Evolutionary conservation across 2,888 invertebrate species (phyloP).

Genomic region (Zelleria hepariella): DNA sequence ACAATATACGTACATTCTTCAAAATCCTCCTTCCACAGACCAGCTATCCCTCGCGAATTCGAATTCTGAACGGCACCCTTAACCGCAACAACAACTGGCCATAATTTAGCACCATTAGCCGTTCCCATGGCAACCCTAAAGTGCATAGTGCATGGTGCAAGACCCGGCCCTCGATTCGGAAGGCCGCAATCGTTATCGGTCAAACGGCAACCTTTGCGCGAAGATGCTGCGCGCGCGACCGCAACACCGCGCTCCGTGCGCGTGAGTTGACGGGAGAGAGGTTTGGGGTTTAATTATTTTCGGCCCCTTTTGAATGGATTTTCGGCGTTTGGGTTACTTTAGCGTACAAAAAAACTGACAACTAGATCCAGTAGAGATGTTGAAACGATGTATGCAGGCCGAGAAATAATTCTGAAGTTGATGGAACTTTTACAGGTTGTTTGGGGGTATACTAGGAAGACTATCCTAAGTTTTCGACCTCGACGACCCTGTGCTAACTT

Average conservation of each 20-base stretch:
- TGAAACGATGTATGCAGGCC: too few species aligned
- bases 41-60: not conserved
- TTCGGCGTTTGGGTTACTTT: too few species aligned
- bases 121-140: conserved; percentile 27
- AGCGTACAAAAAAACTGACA: too few species aligned
- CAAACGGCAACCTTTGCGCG: conserved; percentile 51
- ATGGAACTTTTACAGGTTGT: too few species aligned
- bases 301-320: too few species aligned
- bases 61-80: not conserved
- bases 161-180: conserved; percentile 35
- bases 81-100: not conserved
- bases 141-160: conserved; percentile 30
- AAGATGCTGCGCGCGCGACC: conserved; percentile 44
- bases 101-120: conserved; percentile 7
- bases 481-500: too few species aligned
- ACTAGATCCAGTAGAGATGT: too few species aligned
- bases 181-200: conserved; percentile 67
- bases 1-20: too few species aligned
- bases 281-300: not conserved
- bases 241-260: conserved; percentile 1
- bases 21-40: too few species aligned
- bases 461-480: too few species aligned
- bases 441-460: too few species aligned
- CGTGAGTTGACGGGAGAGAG: not conserved
- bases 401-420: too few species aligned